phyloP scores from a whole-genome alignment of 2,113 vertebrate species.

The Pipra filicauda region DNA sequence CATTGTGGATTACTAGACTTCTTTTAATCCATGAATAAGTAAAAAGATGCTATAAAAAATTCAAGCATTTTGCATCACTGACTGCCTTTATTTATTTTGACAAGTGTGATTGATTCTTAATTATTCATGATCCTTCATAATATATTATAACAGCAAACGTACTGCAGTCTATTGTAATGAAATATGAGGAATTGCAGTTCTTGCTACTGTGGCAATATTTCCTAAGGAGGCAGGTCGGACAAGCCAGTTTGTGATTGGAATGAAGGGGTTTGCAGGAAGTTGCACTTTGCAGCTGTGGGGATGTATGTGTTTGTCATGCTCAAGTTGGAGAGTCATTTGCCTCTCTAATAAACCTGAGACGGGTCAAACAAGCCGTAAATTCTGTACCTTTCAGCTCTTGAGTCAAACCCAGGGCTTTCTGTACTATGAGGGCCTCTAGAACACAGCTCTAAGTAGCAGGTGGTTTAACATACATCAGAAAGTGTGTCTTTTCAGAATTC shows the following conservation, averaged over 20 bases:
- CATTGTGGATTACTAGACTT: constrained; percentile 10
- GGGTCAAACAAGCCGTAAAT: background rate
- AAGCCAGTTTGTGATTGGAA: background rate
- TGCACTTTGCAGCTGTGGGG: background rate
- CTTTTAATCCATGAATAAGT: constrained; percentile 58
- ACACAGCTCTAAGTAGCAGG: background rate
- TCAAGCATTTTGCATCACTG: constrained; percentile 28
- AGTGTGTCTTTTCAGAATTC: background rate
- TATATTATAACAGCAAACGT: constrained; percentile 25
- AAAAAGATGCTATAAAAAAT: constrained; percentile 58
- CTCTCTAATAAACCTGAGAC: background rate
- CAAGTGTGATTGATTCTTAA: constrained; percentile 66
- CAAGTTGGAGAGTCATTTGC: background rate
- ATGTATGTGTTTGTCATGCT: background rate
- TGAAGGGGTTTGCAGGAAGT: background rate
- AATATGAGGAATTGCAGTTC: background rate
- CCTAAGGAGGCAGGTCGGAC: background rate
- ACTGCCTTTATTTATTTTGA: constrained; percentile 62
- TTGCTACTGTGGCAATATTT: background rate
- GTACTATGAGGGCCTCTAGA: background rate
- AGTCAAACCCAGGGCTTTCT: background rate
- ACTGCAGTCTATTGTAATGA: background rate
- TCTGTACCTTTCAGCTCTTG: background rate
- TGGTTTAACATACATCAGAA: background rate
- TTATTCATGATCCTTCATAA: constrained; percentile 57